Percentiles rank a stretch among this genome's conserved stretches.
Evolutionary conservation across 2,888 invertebrate genomes (phyloP).

Genomic region (Rotaria socialis): DNA sequence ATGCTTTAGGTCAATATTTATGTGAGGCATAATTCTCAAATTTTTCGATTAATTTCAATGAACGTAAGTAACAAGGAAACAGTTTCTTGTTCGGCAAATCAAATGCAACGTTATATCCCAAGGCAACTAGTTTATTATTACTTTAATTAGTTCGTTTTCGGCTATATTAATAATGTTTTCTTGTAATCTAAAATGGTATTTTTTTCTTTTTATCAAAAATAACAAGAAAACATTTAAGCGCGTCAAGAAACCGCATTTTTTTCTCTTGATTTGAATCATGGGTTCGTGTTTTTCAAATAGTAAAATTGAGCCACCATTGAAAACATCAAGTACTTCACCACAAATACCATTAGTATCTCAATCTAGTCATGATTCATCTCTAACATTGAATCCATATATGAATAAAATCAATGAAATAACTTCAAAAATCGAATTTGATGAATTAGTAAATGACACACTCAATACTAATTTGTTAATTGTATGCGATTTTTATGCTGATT

Average conservation of each 20-base stretch:
- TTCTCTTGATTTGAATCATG: not conserved
- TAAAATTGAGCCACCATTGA: not conserved
- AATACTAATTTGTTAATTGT: not conserved
- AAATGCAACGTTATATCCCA: too few species aligned
- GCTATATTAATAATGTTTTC: too few species aligned
- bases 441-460: not conserved
- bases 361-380: not conserved
- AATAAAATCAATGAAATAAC: not conserved
- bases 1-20: not conserved
- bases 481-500: conserved; percentile 4
- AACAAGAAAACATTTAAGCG: not conserved
- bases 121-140: too few species aligned
- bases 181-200: too few species aligned
- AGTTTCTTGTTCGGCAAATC: too few species aligned
- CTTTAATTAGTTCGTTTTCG: too few species aligned
- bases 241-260: not conserved
- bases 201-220: too few species aligned
- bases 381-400: not conserved
- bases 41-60: too few species aligned
- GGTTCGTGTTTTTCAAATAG: not conserved
- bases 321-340: too few species aligned
- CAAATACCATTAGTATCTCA: too few species aligned
- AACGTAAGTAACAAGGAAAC: too few species aligned
- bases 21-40: too few species aligned
- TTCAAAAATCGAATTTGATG: not conserved